A percentile compares a stretch with the other conserved stretches of the same genome.
These are phyloP conservation scores for Teleogryllus occipitalis DNA, from an alignment of 1,140 invertebrate species.

Conservation along the genomic window DNA sequence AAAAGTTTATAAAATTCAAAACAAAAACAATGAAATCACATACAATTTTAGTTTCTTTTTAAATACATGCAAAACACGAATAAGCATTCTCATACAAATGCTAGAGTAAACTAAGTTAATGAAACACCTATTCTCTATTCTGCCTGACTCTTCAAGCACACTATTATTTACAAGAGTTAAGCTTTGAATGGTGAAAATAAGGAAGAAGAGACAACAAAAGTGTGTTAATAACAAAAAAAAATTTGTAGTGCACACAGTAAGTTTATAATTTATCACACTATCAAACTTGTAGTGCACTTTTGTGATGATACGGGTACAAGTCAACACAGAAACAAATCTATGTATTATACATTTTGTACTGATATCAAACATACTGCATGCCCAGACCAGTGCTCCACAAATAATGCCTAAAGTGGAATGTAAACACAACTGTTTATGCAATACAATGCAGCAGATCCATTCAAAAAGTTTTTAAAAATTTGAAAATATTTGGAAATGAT, in stretches of 20 bases:
- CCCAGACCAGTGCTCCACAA: background rate
- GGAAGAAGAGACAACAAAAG: background rate
- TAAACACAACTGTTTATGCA: background rate
- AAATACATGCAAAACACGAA: background rate
- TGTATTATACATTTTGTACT: background rate
- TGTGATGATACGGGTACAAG: background rate
- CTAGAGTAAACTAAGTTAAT: background rate
- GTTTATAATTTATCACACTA: background rate
- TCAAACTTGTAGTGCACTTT: background rate
- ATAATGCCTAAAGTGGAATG: background rate
- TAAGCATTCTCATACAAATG: background rate
- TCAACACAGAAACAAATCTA: background rate
- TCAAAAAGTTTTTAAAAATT: background rate
- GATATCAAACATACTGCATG: background rate
- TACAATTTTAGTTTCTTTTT: background rate
- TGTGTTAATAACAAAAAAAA: background rate
- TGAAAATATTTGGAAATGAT: background rate
- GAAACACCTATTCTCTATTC: background rate
- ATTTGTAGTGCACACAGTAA: background rate
- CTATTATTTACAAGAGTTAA: conserved; percentile 1
- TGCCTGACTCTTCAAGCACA: background rate
- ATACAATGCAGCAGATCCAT: background rate
- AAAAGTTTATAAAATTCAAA: conserved; percentile 6
- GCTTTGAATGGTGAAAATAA: background rate
- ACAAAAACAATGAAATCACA: background rate